Conservation (phyloP, 2,888 invertebrate species). For the Euplagia quadripunctaria region DNA sequence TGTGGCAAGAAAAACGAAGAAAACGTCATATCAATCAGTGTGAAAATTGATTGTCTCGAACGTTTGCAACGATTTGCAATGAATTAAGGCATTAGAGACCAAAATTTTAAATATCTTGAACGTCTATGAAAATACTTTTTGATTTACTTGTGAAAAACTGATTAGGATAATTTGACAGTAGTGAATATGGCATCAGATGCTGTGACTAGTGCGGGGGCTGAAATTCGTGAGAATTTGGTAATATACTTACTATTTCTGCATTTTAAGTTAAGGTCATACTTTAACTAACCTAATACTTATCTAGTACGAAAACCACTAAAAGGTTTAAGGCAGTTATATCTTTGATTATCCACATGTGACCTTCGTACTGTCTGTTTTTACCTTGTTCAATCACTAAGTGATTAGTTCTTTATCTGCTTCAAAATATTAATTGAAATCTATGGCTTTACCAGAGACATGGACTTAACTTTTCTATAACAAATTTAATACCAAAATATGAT, state of each 20-base stretch:
- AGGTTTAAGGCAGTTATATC: background rate
- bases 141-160: conserved; percentile 13
- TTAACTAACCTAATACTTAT: conserved; percentile 18
- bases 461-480: background rate
- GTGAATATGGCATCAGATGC: conserved; percentile 74
- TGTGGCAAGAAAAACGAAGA: conserved; percentile 1
- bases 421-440: background rate
- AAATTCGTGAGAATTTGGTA: conserved; percentile 84
- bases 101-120: background rate
- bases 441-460: background rate
- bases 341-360: conserved; percentile 50
- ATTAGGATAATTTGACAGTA: conserved; percentile 16
- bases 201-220: conserved; percentile 64
- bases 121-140: conserved; percentile 19
- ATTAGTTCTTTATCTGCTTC: conserved; percentile 1
- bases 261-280: conserved; percentile 15
- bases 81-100: background rate
- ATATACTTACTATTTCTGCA: conserved; percentile 31
- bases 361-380: conserved; percentile 58
- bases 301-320: background rate
- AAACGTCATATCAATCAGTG: conserved; percentile 1
- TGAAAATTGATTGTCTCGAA: conserved; percentile 10
- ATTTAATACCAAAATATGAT: background rate
- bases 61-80: background rate
- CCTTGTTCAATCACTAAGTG: conserved; percentile 19